Base-by-base conservation (phyloP, 2,797 vertebrate genomes). In the Leptatherina wallacei region DNA sequence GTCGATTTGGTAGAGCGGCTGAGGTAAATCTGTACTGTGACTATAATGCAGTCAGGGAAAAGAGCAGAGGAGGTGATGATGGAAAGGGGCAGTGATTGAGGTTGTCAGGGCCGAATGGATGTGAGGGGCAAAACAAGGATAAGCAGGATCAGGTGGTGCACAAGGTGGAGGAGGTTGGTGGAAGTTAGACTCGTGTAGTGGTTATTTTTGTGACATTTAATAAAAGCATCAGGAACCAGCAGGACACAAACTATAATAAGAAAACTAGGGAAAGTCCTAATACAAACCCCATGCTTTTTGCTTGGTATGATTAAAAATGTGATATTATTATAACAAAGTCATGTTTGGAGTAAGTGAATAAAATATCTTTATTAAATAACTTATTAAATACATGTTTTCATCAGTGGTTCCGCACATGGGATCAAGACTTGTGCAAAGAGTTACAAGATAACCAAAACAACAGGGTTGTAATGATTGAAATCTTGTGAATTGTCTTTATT, bases 1-100 rank as follows among this genome's bases (percentile, higher is more conserved):
- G 87, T 92, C 85, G 80, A 81, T 88, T 91, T 93, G 80, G 93
- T 67, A 27, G 91, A 84, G 76, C 80, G 92, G 91, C 90, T 92
- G 94, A 96, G 93, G 93, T 93, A 94, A 83, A 95, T 88, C 95
- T 95, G 95, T 60, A 95, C 94, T 73, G 91, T 95, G 89, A 96
- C 95, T 96, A 92, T 33, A 82, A 90, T 73, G 88, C 83, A 52
- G 65, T 85, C 12, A 40, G 56, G 88, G 73, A 82, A 81, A 89
- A 82, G 30, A 76, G 89, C 80, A 88, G 90, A 92, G 88, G 70
- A 78, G 62, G 71, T 69, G 11, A 27, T 65, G 61, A 69, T 27
- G 85, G 79, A 80, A 73, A 49, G 12, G 55, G 62, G 65, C 20
- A 56, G 57, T 2, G 59, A 62, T 56, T 55, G 40, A 63, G 74